phyloP scores from a whole-genome alignment of 2,888 invertebrate species.

The Saturnia japonica region DNA sequence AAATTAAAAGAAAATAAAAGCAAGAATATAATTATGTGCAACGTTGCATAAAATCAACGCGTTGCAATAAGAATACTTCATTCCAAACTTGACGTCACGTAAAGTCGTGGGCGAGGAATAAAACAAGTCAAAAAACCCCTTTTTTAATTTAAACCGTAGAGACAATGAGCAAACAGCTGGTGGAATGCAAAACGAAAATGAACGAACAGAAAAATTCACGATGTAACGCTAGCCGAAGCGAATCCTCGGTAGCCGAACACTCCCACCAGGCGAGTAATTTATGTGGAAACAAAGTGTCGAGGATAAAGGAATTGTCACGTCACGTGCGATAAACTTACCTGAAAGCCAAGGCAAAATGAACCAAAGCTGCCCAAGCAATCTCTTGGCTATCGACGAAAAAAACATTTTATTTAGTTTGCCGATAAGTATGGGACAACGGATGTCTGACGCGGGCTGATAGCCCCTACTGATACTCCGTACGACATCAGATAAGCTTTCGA shows the following conservation, averaged over 20 bases:
- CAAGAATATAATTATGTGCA: conserved; percentile 33
- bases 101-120: conserved; percentile 73
- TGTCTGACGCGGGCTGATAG: conserved; percentile 57
- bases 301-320: conserved; percentile 71
- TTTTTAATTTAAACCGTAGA: conserved; percentile 74
- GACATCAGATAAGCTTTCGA: conserved; percentile 68
- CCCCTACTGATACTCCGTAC: conserved; percentile 56
- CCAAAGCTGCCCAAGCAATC: conserved; percentile 40
- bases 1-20: neutral
- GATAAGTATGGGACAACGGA: conserved; percentile 58
- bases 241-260: conserved; percentile 59
- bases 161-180: conserved; percentile 80
- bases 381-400: conserved; percentile 46
- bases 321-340: conserved; percentile 64
- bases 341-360: conserved; percentile 48
- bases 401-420: conserved; percentile 57
- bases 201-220: conserved; percentile 62
- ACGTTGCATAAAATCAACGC: conserved; percentile 66
- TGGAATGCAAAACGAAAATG: conserved; percentile 75
- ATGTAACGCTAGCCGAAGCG: conserved; percentile 58
- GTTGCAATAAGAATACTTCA: conserved; percentile 72
- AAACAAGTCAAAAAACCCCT: conserved; percentile 64
- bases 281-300: conserved; percentile 69
- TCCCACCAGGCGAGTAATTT: conserved; percentile 57
- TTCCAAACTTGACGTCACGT: conserved; percentile 79